Evolutionary conservation across 2,888 invertebrate species (phyloP).

Genomic region (Diabrotica balteata): DNA sequence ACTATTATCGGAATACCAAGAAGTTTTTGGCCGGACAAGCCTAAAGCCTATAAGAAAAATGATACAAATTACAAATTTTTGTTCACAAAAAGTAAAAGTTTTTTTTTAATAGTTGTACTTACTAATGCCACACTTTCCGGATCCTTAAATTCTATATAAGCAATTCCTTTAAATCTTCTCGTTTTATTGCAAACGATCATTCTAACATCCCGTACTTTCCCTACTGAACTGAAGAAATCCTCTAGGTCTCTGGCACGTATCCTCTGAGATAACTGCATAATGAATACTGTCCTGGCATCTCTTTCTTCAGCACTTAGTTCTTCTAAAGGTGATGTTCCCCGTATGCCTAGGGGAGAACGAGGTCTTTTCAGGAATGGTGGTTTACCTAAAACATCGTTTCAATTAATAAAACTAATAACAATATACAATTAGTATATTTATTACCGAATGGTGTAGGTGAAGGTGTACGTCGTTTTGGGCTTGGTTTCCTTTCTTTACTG

Average conservation of each 20-base stretch:
- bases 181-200: constrained; percentile 99
- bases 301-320: constrained; percentile 95
- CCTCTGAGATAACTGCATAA: constrained; percentile 96
- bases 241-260: constrained; percentile 94
- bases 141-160: constrained; percentile 99
- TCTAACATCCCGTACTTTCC: constrained; percentile 97
- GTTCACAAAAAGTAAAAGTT: neutral
- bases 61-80: too few relatives aligned
- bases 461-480: constrained; percentile 43
- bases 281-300: constrained; percentile 98
- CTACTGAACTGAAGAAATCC: constrained; percentile 98
- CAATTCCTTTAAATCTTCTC: constrained; percentile 97
- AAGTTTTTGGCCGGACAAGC: constrained; percentile 93
- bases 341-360: constrained; percentile 53
- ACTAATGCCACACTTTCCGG: constrained; percentile 96
- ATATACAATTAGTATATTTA: constrained; percentile 7
- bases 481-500: constrained; percentile 42
- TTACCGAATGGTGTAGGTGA: constrained; percentile 39
- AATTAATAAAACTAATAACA: too few relatives aligned
- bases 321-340: constrained; percentile 68
- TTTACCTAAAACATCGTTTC: constrained; percentile 12
- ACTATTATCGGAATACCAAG: constrained; percentile 97
- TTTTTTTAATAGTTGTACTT: constrained; percentile 55
- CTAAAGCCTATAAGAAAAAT: constrained; percentile 76
- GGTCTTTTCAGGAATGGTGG: constrained; percentile 35